These are phyloP conservation scores for Dasyornis broadbenti DNA, from an alignment of 2,113 vertebrate genomes.

Conservation along the genomic window DNA sequence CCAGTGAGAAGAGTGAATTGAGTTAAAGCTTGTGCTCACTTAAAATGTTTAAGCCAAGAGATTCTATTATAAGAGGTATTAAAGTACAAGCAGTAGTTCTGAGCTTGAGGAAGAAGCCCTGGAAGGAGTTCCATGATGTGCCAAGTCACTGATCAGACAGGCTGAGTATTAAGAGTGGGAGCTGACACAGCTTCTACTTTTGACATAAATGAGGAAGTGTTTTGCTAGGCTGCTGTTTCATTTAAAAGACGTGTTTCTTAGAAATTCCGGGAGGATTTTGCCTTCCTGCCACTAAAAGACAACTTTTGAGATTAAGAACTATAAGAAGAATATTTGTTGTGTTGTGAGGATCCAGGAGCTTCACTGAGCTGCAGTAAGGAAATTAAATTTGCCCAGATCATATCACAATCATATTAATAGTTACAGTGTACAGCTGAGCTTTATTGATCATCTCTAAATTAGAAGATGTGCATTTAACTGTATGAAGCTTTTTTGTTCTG, in stretches of 20 bases:
- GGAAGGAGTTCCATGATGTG: background rate
- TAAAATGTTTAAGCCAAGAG: background rate
- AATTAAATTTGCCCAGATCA: background rate
- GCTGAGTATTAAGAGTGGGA: background rate
- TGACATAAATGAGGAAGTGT: background rate
- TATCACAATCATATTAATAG: background rate
- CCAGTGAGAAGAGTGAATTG: background rate
- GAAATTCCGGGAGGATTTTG: background rate
- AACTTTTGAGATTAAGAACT: background rate
- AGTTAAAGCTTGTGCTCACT: background rate
- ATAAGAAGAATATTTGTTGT: background rate
- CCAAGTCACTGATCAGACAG: background rate
- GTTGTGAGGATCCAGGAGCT: background rate
- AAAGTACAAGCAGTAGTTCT: background rate
- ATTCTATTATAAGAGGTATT: background rate
- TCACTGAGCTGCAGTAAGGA: background rate
- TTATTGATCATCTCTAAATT: background rate
- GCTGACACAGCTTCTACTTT: background rate
- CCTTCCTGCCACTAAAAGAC: background rate
- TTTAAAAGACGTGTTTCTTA: background rate
- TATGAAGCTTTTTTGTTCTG: background rate
- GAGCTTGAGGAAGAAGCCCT: background rate
- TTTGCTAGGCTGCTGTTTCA: background rate
- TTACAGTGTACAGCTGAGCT: background rate
- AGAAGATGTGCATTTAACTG: background rate